Conservation (phyloP, 2,888 invertebrate species). For the Chesias legatella region DNA sequence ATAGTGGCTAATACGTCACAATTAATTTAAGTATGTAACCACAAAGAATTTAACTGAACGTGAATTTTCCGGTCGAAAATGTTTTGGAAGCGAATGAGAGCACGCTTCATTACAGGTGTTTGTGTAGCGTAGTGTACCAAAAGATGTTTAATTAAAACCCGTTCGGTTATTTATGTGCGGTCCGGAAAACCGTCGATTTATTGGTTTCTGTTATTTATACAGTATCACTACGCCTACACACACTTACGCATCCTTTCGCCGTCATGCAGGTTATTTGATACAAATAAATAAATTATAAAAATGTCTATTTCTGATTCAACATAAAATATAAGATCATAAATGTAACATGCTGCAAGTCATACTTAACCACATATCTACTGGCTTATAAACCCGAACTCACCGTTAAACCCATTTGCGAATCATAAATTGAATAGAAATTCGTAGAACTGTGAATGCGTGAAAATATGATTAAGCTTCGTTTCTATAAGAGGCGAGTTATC, state of each 20-base stretch:
- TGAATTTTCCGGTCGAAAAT: not conserved
- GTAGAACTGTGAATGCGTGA: constrained; percentile 10
- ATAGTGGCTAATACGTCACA: too few species aligned
- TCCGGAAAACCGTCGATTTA: constrained; percentile 25
- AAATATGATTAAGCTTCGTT: constrained; percentile 22
- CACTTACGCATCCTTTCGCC: not conserved
- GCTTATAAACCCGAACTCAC: constrained; percentile 6
- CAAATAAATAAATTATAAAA: too few species aligned
- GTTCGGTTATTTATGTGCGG: constrained; percentile 29
- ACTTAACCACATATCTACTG: not conserved
- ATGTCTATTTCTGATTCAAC: too few species aligned
- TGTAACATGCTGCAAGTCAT: too few species aligned
- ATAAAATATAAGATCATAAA: too few species aligned
- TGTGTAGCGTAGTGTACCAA: constrained; percentile 19
- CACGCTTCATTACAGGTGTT: constrained; percentile 21
- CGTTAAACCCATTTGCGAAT: constrained; percentile 10
- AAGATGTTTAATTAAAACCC: constrained; percentile 31
- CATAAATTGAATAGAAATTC: constrained; percentile 13
- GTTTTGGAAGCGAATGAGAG: constrained; percentile 16
- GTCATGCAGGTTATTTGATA: too few species aligned
- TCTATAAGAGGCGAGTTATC: constrained; percentile 19
- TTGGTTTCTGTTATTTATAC: constrained; percentile 9
- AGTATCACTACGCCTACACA: not conserved
- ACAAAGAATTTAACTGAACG: too few species aligned
- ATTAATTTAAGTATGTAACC: too few species aligned